phyloP scores from a whole-genome alignment of 2,797 vertebrate genomes.

The Acomys russatus region DNA sequence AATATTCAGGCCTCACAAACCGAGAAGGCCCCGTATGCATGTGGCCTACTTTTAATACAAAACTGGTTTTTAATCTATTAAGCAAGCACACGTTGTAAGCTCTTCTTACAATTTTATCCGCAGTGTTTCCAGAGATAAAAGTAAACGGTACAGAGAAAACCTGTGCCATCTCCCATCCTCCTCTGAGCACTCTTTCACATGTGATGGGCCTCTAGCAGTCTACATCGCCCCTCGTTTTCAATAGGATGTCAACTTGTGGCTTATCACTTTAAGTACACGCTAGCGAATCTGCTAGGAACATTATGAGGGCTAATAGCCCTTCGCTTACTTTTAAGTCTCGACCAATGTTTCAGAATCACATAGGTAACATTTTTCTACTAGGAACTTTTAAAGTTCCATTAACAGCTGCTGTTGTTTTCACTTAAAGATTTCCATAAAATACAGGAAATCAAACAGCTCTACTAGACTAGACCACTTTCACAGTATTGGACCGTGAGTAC shows the following conservation, averaged over 20 bases:
- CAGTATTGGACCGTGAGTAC: accelerated
- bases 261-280: neutral
- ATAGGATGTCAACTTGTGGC: neutral
- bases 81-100: neutral
- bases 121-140: neutral
- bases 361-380: neutral
- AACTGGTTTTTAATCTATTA: slow-evolving; percentile 39
- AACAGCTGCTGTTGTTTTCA: neutral
- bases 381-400: neutral
- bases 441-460: neutral
- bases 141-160: neutral
- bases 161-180: too few species aligned
- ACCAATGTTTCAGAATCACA: neutral
- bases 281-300: neutral
- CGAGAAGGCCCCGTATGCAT: neutral
- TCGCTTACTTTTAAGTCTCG: slow-evolving; percentile 14
- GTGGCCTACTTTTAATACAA: neutral
- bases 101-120: slow-evolving; percentile 51
- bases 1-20: slow-evolving; percentile 17
- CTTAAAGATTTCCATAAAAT: neutral
- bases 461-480: neutral
- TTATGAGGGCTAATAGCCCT: neutral
- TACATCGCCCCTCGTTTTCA: neutral
- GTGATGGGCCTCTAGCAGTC: neutral
- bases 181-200: neutral